A percentile compares a stretch with the other conserved stretches of the same genome.
Conservation (phyloP, 2,888 invertebrate species). For the Beris morrisii region DNA sequence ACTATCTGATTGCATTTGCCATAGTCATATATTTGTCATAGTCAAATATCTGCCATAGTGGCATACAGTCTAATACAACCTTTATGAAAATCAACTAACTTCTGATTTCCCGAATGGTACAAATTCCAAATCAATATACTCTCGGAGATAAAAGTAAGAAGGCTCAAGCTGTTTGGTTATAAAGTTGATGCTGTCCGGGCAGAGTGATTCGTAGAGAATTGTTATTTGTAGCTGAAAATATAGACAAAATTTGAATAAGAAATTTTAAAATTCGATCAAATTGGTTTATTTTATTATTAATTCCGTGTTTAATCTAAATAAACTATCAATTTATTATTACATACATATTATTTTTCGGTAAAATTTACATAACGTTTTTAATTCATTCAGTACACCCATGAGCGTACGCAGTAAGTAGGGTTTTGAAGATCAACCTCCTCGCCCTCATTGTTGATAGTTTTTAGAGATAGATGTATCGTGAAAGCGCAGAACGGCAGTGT, state of each 20-base stretch:
- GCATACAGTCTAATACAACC: background rate
- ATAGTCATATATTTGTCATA: background rate
- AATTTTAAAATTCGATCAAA: too few species aligned
- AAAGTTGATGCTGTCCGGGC: slow-evolving; percentile 64
- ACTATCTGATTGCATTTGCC: too few species aligned
- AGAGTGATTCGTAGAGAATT: slow-evolving; percentile 64
- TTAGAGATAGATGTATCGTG: too few species aligned
- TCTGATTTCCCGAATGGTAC: slow-evolving; percentile 68
- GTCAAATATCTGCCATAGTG: background rate
- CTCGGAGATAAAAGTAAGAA: slow-evolving; percentile 57
- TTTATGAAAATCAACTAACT: slow-evolving; percentile 52
- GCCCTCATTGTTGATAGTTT: too few species aligned
- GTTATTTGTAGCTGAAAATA: slow-evolving; percentile 58
- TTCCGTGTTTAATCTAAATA: too few species aligned
- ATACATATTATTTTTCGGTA: too few species aligned
- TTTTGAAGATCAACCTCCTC: too few species aligned
- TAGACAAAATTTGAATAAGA: background rate
- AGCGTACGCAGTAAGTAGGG: too few species aligned
- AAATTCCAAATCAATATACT: slow-evolving; percentile 59
- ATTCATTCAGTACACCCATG: background rate
- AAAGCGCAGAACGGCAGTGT: too few species aligned
- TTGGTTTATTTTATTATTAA: too few species aligned
- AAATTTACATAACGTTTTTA: background rate
- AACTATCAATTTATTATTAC: too few species aligned
- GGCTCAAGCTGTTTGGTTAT: slow-evolving; percentile 61